Evolutionary conservation across 2,113 vertebrate genomes (phyloP).

Genomic region (Heptranchias perlo): DNA sequence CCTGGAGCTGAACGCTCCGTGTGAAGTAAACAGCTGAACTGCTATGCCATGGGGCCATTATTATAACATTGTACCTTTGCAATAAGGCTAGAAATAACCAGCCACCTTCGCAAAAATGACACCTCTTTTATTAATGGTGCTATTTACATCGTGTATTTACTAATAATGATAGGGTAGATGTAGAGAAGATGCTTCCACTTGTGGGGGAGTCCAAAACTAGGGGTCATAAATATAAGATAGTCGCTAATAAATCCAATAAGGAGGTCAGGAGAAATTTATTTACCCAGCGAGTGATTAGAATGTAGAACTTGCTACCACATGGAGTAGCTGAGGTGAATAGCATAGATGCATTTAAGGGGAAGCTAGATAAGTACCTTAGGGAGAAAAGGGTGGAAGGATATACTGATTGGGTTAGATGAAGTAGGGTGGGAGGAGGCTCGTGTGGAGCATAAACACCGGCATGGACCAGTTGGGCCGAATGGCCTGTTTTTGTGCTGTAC

Average conservation of each 20-base stretch:
- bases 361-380: not conserved
- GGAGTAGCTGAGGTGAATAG: not conserved
- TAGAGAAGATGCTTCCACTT: not conserved
- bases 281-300: not conserved
- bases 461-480: not conserved
- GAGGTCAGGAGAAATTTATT: not conserved
- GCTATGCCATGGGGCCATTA: not conserved
- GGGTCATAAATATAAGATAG: not conserved
- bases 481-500: not conserved
- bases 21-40: not conserved
- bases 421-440: not conserved
- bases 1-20: not conserved
- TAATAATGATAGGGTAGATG: not conserved
- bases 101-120: not conserved
- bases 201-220: not conserved
- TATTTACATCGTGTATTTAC: too few species aligned
- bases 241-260: not conserved
- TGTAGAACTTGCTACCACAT: not conserved
- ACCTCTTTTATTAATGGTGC: not conserved
- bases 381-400: not conserved
- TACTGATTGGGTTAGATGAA: not conserved
- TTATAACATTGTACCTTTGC: not conserved
- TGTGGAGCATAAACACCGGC: not conserved
- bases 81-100: not conserved
- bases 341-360: not conserved